Base-by-base conservation (phyloP, 2,888 invertebrate genomes). In the Ornithoptera alexandrae region DNA sequence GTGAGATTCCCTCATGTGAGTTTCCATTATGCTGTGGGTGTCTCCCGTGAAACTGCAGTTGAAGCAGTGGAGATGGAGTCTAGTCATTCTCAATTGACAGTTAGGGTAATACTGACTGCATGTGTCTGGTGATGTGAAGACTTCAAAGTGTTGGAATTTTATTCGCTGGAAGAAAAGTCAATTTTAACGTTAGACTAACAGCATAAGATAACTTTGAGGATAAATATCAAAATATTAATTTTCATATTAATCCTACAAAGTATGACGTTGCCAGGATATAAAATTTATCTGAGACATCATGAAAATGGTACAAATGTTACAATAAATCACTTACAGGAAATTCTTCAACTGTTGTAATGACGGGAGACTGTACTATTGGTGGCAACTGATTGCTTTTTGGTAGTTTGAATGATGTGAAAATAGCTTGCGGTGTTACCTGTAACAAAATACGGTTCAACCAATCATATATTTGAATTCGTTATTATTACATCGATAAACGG, bases 371-470 rank as follows among this genome's bases (percentile, higher is more conserved):
- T 62, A 88, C 83, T 18, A 88, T 77, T 18, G 89, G 87, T 57
- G 92, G 88, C 71, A 91, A 75, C 77, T 93, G 93, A 72, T 90
- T 93, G 77, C 89, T 89, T 88, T 97, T 97, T 22, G 98, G 97
- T 72, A 98, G 93, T 84, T 98, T 98, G 85, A 98, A 98, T 76
- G 97, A 97, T 22, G 98, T 97, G 84, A 98, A 98, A 76, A 98
- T 97, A 0, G 98, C 98, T 87, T 98, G 97, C 0, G 97, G 97
- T 50, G 96, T 95, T 1, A 94, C 90, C 91, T 95, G 82, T 42
- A 80, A 66, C 22, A 17, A 24, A 65, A 39, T 17, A 22, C 3
- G 20, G 30, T 36, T 39, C 39, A 39, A 53, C 24, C 10, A 7
- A 73, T 74, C 74, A 39, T 58, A 42, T 22, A 42, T 36, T 66